These are phyloP conservation scores for Eupsilia transversa DNA, from an alignment of 2,888 invertebrate species.

Conservation along the genomic window DNA sequence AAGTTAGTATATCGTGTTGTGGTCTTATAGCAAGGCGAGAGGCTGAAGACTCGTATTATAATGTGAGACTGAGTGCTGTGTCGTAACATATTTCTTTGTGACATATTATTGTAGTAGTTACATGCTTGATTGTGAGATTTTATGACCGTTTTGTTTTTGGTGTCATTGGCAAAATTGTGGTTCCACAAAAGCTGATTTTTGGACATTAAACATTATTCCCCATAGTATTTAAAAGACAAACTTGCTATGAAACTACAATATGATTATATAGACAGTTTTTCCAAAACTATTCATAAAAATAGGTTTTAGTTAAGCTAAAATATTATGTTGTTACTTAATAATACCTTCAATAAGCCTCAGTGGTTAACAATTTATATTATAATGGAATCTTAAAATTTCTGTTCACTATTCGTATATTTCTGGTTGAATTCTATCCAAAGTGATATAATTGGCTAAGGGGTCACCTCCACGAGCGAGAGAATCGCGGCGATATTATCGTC, in stretches of 20 bases:
- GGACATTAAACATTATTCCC: slow-evolving; percentile 27
- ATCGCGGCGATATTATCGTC: too few species aligned
- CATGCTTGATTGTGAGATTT: slow-evolving; percentile 41
- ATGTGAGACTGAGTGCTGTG: slow-evolving; percentile 70
- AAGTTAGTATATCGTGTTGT: slow-evolving; percentile 65
- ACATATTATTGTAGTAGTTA: slow-evolving; percentile 27
- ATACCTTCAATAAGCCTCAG: slow-evolving; percentile 34
- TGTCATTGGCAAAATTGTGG: slow-evolving; percentile 33
- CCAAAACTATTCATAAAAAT: slow-evolving; percentile 63
- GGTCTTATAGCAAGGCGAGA: slow-evolving; percentile 74
- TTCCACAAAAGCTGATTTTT: neutral
- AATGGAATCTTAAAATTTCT: slow-evolving; percentile 54
- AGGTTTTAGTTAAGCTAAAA: slow-evolving; percentile 69
- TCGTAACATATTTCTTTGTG: slow-evolving; percentile 39
- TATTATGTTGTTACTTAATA: slow-evolving; percentile 65
- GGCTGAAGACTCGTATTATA: slow-evolving; percentile 65
- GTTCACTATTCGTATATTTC: slow-evolving; percentile 45
- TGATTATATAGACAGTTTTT: slow-evolving; percentile 67
- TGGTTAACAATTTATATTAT: slow-evolving; percentile 32
- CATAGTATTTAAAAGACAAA: slow-evolving; percentile 32
- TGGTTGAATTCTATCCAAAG: slow-evolving; percentile 57
- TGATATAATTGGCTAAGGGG: slow-evolving; percentile 71
- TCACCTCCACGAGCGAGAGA: too few species aligned
- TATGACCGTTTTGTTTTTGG: slow-evolving; percentile 27
- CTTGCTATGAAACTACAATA: slow-evolving; percentile 74